These are phyloP conservation scores for Pseudomyrmex cubaensis DNA, from an alignment of 1,140 invertebrate genomes.

Conservation along the genomic window DNA sequence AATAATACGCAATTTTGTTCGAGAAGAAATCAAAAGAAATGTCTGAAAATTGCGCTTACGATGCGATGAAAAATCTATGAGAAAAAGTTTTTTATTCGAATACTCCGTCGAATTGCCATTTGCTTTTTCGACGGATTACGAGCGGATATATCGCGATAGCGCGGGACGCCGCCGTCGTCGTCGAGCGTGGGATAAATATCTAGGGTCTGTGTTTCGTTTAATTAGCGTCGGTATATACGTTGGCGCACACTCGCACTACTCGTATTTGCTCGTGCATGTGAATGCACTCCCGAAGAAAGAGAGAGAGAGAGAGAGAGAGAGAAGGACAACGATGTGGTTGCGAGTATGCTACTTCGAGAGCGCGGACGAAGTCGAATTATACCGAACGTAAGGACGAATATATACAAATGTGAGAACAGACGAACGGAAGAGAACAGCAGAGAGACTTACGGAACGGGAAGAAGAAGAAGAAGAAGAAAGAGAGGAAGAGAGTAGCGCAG, in stretches of 20 bases:
- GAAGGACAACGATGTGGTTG: background rate
- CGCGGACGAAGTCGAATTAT: constrained; percentile 3
- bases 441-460: background rate
- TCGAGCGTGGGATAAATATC: constrained; percentile 77
- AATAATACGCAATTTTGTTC: background rate
- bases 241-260: constrained; percentile 51
- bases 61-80: too few relatives aligned
- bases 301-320: background rate
- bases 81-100: too few relatives aligned
- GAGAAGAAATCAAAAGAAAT: too few relatives aligned
- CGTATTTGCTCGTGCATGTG: constrained; percentile 50
- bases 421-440: background rate
- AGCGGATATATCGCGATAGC: constrained; percentile 37
- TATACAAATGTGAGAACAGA: constrained; percentile 47
- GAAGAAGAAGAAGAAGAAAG: constrained; percentile 13
- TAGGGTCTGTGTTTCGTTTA: constrained; percentile 75
- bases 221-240: constrained; percentile 75
- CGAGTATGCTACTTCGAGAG: constrained; percentile 20
- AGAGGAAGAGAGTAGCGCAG: constrained; percentile 55
- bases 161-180: constrained; percentile 37
- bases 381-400: constrained; percentile 47
- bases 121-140: constrained; percentile 3
- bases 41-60: too few relatives aligned
- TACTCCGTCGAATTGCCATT: background rate
- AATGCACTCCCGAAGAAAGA: background rate